Base-by-base conservation (phyloP, 2,888 invertebrate genomes). In the Platyscelio sp. region DNA sequence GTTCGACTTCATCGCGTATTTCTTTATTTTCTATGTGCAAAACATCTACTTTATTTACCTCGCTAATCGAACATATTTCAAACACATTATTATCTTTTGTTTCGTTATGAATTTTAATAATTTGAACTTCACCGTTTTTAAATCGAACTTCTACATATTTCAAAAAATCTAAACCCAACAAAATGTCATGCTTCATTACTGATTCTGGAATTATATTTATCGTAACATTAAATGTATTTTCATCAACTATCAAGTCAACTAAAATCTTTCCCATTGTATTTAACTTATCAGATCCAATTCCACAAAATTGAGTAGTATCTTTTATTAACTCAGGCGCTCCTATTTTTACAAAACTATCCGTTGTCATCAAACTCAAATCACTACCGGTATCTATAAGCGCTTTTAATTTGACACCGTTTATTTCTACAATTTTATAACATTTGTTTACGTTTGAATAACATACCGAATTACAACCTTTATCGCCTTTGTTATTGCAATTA, bases 21-120 rank as follows among this genome's bases (percentile, higher is more conserved):
- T 40, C n/a, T 77, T 46, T 20, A 72, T 85, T 15, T 29, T 46
- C 29, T 67, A 85, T 63, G 65, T 81, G 76, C 4, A 70, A 51
- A 15, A 85, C 24, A 13, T 76, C 71, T 13, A 26, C 22, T 11
- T 56, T 61, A 24, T 67, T 67, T 51, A n/a, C 18, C 15, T 33
- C 43, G 18, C 18, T 46, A 46, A 46, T 46, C 46, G 46, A n/a
- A 46, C 46, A 46, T n/a, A 15, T 46, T 18, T 46, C 46, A 46
- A 46, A 46, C 15, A 46, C 46, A 46, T 15, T 46, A 13, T 46
- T 46, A n/a, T 46, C 46, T 46, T 18, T 46, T 18, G 5, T 3
- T 15, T 24, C 26, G 11, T 49, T 20, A 13, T 27, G 20, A 1
- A 15, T 22, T 13, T 58, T 33, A 27, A 49, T 26, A 33, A 20